These are phyloP conservation scores for Callocephalon fimbriatum DNA, from an alignment of 2,113 vertebrate genomes.

Conservation along the genomic window DNA sequence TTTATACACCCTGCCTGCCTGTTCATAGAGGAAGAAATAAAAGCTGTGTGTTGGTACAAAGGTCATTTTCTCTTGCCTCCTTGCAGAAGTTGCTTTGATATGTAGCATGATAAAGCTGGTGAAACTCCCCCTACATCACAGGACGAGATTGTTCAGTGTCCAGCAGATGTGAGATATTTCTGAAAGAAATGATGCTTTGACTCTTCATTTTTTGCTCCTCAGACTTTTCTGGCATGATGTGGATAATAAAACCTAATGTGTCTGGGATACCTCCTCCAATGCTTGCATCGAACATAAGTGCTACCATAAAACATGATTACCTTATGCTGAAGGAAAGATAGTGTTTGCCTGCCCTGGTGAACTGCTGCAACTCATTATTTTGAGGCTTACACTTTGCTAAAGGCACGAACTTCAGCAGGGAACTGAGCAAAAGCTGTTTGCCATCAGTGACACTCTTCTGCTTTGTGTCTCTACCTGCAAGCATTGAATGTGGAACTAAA, in stretches of 20 bases:
- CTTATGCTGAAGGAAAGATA: background rate
- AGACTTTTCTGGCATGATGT: rapidly evolving
- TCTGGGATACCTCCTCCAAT: background rate
- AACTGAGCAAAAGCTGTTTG: background rate
- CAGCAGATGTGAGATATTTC: background rate
- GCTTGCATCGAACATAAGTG: rapidly evolving
- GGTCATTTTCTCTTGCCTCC: background rate
- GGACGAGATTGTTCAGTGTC: background rate
- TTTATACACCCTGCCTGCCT: background rate
- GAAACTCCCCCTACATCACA: background rate
- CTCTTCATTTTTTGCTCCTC: background rate
- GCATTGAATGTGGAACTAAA: background rate
- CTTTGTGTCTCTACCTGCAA: background rate
- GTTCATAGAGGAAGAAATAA: background rate
- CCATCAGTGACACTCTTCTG: background rate
- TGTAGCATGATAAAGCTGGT: background rate
- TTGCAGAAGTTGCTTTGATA: background rate
- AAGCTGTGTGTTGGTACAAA: background rate
- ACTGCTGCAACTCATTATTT: background rate
- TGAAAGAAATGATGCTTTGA: background rate
- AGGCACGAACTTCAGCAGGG: background rate
- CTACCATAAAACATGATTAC: background rate
- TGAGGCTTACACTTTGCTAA: background rate
- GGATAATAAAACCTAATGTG: background rate
- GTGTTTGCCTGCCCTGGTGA: background rate